Conservation (phyloP, 2,113 vertebrate genomes). For the Regulus satrapa region DNA sequence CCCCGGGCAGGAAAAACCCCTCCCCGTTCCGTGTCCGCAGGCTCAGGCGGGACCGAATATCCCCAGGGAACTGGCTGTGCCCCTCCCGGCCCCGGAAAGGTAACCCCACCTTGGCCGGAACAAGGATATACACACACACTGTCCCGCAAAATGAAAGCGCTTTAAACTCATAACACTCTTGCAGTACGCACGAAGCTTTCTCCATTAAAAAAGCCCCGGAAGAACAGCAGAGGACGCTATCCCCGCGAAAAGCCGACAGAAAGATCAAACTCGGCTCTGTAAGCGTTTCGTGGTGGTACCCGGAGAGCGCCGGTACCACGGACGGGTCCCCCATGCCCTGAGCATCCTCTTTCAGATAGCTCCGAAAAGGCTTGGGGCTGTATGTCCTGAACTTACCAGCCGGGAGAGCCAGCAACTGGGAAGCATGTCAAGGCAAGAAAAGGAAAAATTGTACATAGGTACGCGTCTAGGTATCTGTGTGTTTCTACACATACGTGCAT, state of each 20-base stretch:
- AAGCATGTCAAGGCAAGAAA: neutral
- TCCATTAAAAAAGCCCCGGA: accelerated
- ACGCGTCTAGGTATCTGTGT: neutral
- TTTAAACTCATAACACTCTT: accelerated
- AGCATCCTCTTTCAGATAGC: neutral
- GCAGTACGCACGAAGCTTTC: accelerated
- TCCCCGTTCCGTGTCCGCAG: neutral
- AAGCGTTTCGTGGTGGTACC: neutral
- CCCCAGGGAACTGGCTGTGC: neutral
- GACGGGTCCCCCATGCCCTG: accelerated
- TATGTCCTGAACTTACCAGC: neutral
- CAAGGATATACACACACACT: neutral
- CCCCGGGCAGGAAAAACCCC: neutral
- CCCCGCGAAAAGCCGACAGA: neutral
- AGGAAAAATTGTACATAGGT: neutral
- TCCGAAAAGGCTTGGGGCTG: neutral
- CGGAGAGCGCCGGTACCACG: accelerated
- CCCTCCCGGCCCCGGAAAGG: neutral
- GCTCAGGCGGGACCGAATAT: neutral
- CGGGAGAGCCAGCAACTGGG: neutral
- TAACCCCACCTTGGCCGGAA: neutral
- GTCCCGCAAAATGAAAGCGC: neutral
- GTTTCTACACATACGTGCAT: neutral
- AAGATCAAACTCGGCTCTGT: neutral
- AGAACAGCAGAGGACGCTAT: neutral